A percentile compares a stretch with the other conserved stretches of the same genome.
These are phyloP conservation scores for Panthera uncia DNA, from an alignment of 2,113 vertebrate genomes.

Conservation along the genomic window DNA sequence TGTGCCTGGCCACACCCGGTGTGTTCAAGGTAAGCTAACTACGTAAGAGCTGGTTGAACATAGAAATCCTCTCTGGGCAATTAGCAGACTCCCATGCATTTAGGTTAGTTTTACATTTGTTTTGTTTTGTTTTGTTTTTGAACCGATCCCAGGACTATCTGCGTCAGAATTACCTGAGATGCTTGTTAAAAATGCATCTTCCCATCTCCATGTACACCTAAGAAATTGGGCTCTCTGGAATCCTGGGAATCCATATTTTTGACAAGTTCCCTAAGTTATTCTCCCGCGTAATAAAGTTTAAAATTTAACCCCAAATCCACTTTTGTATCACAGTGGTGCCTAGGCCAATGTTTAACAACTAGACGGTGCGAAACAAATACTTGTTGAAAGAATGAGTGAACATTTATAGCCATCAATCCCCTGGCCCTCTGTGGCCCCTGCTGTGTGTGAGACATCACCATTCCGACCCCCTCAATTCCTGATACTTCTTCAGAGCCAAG, in stretches of 20 bases:
- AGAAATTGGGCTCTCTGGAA: not conserved
- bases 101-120: not conserved
- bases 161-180: not conserved
- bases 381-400: not conserved
- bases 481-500: not conserved
- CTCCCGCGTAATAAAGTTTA: not conserved
- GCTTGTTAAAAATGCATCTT: not conserved
- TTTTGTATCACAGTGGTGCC: not conserved
- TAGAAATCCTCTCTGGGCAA: not conserved
- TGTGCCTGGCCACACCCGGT: fast-evolving
- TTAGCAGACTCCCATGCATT: not conserved
- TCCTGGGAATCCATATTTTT: not conserved
- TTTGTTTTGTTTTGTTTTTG: not conserved
- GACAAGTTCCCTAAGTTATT: not conserved
- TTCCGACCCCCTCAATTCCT: not conserved
- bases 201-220: not conserved
- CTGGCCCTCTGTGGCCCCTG: too few relatives aligned
- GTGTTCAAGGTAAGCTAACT: not conserved
- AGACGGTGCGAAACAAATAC: not conserved
- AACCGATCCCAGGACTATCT: not conserved
- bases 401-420: fast-evolving
- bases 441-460: fast-evolving
- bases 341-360: not conserved
- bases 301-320: not conserved
- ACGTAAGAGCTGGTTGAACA: not conserved